Evolutionary conservation across 2,888 invertebrate genomes (phyloP), one percentile per base, ranked within the genome.

Genomic region (Ormyrus thymus): DNA sequence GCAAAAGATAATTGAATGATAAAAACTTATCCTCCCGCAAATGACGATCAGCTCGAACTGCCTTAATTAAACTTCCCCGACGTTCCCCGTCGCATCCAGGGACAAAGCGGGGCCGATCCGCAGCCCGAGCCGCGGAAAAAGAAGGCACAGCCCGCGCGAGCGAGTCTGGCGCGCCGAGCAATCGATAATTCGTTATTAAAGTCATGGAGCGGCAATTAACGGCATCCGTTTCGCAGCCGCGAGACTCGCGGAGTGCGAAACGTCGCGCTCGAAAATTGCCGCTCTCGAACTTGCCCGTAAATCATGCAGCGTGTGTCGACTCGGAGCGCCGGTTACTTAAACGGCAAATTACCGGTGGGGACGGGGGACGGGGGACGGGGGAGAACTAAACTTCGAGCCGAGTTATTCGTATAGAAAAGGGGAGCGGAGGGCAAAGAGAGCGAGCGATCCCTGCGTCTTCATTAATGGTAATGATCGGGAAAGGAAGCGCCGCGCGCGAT

Each of bases 391-490:
- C 64, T 50, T 50, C 55, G 61, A 56, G 55, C 64, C 80, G 81
- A 82, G 64, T 83, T 83, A 83, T 82, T 70, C 81, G 58, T 64
- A 62, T 64, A 75, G 62, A 50, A 10, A 15, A n/a, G 50, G 9
- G 55, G 45, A 15, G 15, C 29, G 45, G n/a, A n/a, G n/a, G n/a
- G n/a, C n/a, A n/a, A n/a, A n/a, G n/a, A n/a, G n/a, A n/a, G n/a
- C n/a, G 15, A 43, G 69, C n/a, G 58, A 65, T 78, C 78, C 9
- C 55, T 78, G 64, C 83, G 83, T 86, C 85, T 86, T 86, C 86
- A 86, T 87, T 88, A 88, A 87, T 87, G 86, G 84, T 88, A 87
- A 88, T 88, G 86, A 88, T 87, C 85, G 46, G 7, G 82, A 82
- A 84, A 83, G 85, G 84, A 85, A 86, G 85, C 85, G 82, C 83